Evolutionary conservation across 2,113 vertebrate species (phyloP).

Genomic region (Tychaedon coryphoeus): DNA sequence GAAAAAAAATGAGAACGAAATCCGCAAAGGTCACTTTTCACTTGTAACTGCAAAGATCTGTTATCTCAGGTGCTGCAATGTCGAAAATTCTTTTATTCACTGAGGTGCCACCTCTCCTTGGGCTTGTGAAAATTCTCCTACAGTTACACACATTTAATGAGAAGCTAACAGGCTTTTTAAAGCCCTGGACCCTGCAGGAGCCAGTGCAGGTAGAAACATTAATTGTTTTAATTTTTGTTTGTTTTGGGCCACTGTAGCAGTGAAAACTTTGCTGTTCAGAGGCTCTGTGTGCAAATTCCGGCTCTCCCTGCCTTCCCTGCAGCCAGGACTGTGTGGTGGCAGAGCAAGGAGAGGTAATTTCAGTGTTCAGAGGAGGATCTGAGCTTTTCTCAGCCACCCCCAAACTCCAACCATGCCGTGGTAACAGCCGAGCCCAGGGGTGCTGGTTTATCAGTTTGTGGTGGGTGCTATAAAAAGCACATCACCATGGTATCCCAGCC

Average conservation of each 20-base stretch:
- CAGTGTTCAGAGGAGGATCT: neutral
- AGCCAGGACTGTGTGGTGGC: neutral
- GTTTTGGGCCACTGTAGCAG: neutral
- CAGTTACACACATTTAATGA: neutral
- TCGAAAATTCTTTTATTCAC: neutral
- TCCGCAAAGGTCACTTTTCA: neutral
- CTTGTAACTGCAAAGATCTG: neutral
- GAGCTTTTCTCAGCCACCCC: neutral
- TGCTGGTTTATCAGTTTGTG: neutral
- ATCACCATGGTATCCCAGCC: constrained; percentile 49
- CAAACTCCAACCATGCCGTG: neutral
- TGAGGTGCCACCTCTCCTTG: neutral
- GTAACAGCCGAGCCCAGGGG: neutral
- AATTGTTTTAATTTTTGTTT: neutral
- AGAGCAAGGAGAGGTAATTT: neutral
- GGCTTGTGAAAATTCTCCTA: neutral
- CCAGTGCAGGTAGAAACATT: neutral
- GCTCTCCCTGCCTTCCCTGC: neutral
- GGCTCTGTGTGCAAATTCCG: neutral
- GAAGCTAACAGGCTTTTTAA: neutral
- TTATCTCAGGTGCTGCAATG: neutral
- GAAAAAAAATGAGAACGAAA: neutral
- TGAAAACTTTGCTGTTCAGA: neutral
- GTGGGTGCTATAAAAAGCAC: constrained; percentile 41
- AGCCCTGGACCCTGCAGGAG: neutral